Percentiles rank a stretch among this genome's conserved stretches.
Conservation (phyloP, 2,797 vertebrate species). For the Gobionotothen gibberifrons region DNA sequence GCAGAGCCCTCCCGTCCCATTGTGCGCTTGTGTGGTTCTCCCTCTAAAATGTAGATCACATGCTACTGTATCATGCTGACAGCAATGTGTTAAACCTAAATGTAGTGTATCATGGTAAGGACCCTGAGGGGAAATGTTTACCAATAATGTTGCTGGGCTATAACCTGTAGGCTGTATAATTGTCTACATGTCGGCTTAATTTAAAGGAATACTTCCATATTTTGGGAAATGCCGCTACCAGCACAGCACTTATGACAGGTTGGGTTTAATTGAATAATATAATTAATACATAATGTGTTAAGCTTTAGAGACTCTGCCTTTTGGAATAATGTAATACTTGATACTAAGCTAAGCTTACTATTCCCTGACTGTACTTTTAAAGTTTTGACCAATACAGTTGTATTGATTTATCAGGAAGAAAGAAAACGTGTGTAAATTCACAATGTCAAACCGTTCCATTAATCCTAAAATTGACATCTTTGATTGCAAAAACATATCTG, state of each 20-base stretch:
- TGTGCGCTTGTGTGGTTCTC: conserved; percentile 18
- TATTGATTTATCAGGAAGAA: neutral
- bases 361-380: neutral
- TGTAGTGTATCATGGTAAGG: conserved; percentile 19
- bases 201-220: neutral
- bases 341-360: neutral
- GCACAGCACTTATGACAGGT: too few relatives aligned
- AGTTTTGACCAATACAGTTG: neutral
- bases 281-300: neutral
- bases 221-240: neutral
- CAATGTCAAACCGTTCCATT: neutral
- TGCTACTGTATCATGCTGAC: conserved; percentile 57
- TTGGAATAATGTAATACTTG: neutral
- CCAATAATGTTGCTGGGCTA: conserved; percentile 6
- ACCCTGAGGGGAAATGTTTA: conserved; percentile 18
- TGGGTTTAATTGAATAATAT: neutral
- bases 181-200: neutral
- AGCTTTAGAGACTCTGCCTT: neutral
- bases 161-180: neutral
- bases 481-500: neutral
- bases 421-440: neutral
- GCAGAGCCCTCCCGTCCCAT: conserved; percentile 32
- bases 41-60: conserved; percentile 58
- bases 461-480: neutral
- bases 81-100: conserved; percentile 39